These are phyloP conservation scores for Abrostola tripartita DNA, from an alignment of 2,888 invertebrate species.

Conservation along the genomic window DNA sequence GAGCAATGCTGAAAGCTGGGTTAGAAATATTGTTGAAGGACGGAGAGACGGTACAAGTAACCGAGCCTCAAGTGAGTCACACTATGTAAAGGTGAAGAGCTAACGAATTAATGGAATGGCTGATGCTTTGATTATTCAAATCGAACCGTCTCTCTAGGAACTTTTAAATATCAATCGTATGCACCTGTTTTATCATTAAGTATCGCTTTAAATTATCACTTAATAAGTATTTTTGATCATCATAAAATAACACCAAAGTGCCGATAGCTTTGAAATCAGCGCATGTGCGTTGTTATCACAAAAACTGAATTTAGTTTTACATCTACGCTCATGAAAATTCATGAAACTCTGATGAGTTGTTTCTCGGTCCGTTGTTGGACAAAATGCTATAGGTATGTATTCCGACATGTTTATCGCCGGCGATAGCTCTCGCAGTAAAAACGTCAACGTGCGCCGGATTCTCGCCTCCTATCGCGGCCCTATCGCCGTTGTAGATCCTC, in stretches of 20 bases:
- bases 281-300: not conserved
- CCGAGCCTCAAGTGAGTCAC: constrained; percentile 32
- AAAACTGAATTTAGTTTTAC: constrained; percentile 49
- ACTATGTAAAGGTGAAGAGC: constrained; percentile 20
- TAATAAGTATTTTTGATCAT: too few relatives aligned
- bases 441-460: constrained; percentile 76
- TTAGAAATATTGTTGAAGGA: not conserved
- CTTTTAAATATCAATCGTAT: not conserved
- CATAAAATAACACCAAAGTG: too few relatives aligned
- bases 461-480: constrained; percentile 67
- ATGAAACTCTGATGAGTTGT: constrained; percentile 60
- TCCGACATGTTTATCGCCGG: constrained; percentile 73
- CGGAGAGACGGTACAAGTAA: constrained; percentile 6
- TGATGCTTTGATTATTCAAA: constrained; percentile 29
- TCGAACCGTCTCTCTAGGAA: constrained; percentile 19
- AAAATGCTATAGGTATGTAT: constrained; percentile 59
- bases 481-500: constrained; percentile 62
- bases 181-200: not conserved
- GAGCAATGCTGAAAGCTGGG: too few relatives aligned
- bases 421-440: constrained; percentile 81
- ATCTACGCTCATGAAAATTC: constrained; percentile 61
- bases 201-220: not conserved
- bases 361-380: constrained; percentile 55
- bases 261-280: too few relatives aligned
- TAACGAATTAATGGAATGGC: constrained; percentile 33